Evolutionary conservation across 1,140 invertebrate genomes (phyloP), one percentile per base, ranked within the genome.

Genomic region (Anoplolepis gracilipes): DNA sequence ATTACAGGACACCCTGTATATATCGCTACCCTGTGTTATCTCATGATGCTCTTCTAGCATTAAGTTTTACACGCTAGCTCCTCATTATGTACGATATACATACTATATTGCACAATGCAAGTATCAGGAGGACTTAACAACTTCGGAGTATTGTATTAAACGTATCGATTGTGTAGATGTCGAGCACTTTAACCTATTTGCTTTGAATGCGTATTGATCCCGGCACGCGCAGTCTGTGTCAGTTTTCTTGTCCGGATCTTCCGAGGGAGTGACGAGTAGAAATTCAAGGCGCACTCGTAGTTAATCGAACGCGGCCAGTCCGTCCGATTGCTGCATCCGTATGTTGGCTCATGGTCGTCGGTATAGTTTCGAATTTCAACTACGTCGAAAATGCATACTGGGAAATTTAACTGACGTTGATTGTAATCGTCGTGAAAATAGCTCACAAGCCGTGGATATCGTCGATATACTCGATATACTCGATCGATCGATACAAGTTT

Each of bases 141-240:
- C 42, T 55, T 39, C 33, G 42, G 42, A 67, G 62, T 49, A 36
- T 79, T 5, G 64, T 36, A 55, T 55, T 72, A 81, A 81, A 72
- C 22, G 67, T 82, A 72, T 82, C 78, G 78, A 82, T 49, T 49
- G 16, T 49, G 46, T 82, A 53, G 53, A 42, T 82, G 67, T 82
- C 65, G 78, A 82, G 67, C 65, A 81, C 78, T 73, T 84, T 62
- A 84, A 75, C 81, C 73, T 85, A 77, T 79, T 88, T 73, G 64
- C 75, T 85, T 73, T 57, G 73, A 87, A 88, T 75, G 33, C 65
- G 42, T 87, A 85, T 87, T 67, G 62, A 79, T 81, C 53, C 53
- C 59, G 10, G 13, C 46, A 64, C 67, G 73, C 33, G 64, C 55
- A 78, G 79, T 87, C 84, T 72, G 65, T 67, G 82, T 85, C 62